A percentile compares a stretch with the other conserved stretches of the same genome.
Evolutionary conservation across 2,888 invertebrate species (phyloP).

Genomic region (Odontothrips loti): DNA sequence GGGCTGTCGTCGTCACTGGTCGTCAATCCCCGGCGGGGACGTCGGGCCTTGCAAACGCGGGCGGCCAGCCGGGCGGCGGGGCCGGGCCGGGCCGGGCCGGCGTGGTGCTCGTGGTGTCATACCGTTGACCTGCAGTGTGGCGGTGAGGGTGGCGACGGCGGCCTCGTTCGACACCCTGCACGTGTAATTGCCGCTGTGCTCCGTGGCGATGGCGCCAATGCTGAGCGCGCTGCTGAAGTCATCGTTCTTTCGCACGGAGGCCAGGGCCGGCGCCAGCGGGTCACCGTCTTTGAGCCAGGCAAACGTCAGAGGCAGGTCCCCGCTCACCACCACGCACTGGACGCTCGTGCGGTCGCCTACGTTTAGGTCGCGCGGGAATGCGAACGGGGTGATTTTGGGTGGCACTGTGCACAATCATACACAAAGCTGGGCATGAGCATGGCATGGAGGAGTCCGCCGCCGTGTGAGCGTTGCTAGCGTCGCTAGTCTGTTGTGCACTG

Average conservation of each 20-base stretch:
- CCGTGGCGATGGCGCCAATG: constrained; percentile 64
- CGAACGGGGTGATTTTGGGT: constrained; percentile 62
- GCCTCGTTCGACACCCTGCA: constrained; percentile 69
- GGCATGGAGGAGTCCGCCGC: no score
- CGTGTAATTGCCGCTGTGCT: constrained; percentile 66
- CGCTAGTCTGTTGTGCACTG: neutral
- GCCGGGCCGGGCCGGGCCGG: constrained; percentile 42
- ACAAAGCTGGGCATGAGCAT: neutral
- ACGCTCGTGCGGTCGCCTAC: constrained; percentile 58
- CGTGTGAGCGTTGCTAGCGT: neutral
- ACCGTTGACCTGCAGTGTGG: constrained; percentile 67
- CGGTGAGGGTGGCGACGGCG: constrained; percentile 63
- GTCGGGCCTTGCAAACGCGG: no score
- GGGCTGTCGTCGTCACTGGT: no score
- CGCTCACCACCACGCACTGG: constrained; percentile 57
- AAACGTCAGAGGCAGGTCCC: constrained; percentile 61
- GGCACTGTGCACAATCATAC: constrained; percentile 52
- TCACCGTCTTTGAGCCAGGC: constrained; percentile 59
- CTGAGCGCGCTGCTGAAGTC: constrained; percentile 51
- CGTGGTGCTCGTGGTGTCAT: constrained; percentile 49
- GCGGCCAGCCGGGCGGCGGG: constrained; percentile 46
- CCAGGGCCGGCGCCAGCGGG: neutral
- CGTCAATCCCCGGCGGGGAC: no score
- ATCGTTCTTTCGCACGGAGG: constrained; percentile 33
- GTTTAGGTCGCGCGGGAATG: constrained; percentile 59